phyloP scores from a whole-genome alignment of 1,140 invertebrate species.

The Tetragnatha versicolor region DNA sequence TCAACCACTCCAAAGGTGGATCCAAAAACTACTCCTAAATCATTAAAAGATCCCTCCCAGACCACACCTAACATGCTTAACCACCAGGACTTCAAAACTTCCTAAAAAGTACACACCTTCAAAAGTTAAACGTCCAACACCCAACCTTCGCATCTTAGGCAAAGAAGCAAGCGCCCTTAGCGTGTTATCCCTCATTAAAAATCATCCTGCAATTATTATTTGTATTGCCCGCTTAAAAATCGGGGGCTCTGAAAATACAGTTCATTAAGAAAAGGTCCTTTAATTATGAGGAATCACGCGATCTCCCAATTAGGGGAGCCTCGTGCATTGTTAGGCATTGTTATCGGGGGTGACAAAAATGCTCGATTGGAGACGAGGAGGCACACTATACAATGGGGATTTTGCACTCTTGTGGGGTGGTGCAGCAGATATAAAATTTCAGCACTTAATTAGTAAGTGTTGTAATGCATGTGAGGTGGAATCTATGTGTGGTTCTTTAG shows the following conservation, averaged over 20 bases:
- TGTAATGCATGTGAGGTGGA: no score
- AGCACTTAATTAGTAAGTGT: no score
- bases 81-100: no score
- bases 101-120: no score
- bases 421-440: no score
- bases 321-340: no score
- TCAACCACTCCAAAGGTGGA: background rate
- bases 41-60: background rate
- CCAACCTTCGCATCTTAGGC: no score
- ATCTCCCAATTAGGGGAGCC: slow-evolving; percentile 26
- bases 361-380: background rate
- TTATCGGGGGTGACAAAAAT: background rate
- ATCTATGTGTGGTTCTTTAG: no score
- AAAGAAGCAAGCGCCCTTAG: background rate
- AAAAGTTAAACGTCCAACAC: no score
- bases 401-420: no score
- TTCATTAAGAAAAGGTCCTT: slow-evolving; percentile 24
- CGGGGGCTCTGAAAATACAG: slow-evolving; percentile 26
- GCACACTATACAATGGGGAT: no score
- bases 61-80: background rate
- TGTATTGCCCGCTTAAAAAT: slow-evolving; percentile 33
- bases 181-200: slow-evolving; percentile 29
- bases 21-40: background rate
- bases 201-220: slow-evolving; percentile 26
- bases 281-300: slow-evolving; percentile 37